A percentile compares a stretch with the other conserved stretches of the same genome.
Evolutionary conservation across 2,888 invertebrate genomes (phyloP).

Genomic region (Troides helena): DNA sequence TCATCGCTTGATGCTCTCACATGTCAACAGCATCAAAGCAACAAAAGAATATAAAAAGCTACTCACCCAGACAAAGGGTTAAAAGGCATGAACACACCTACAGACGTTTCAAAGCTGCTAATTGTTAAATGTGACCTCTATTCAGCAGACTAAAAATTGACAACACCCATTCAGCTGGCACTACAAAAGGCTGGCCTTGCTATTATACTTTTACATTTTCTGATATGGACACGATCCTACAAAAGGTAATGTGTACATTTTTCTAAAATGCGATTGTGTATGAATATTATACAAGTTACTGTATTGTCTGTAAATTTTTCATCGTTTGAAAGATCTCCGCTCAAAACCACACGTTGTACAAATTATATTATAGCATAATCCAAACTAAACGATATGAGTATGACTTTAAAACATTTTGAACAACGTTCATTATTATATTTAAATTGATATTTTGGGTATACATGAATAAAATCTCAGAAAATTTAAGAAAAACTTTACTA

Average conservation of each 20-base stretch:
- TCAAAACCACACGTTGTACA: not conserved
- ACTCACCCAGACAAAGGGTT: not conserved
- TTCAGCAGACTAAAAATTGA: slow-evolving; percentile 11
- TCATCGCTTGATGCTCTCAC: not conserved
- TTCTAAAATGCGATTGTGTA: not conserved
- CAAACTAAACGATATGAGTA: not conserved
- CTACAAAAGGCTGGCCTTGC: slow-evolving; percentile 21
- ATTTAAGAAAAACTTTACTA: no score
- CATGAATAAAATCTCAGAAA: no score
- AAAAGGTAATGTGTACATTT: slow-evolving; percentile 8
- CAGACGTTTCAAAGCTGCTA: slow-evolving; percentile 5
- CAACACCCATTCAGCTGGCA: slow-evolving; percentile 9
- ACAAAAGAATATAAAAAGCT: not conserved
- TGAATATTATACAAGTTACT: not conserved
- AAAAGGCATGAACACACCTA: not conserved
- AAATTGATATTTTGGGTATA: no score
- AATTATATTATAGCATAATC: not conserved
- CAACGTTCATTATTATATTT: no score
- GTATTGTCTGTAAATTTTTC: not conserved
- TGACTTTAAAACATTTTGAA: not conserved
- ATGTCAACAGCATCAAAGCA: slow-evolving; percentile 1
- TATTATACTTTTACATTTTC: slow-evolving; percentile 10
- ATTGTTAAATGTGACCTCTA: slow-evolving; percentile 9
- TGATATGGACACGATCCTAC: slow-evolving; percentile 13
- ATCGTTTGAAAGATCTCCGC: not conserved